A percentile compares a stretch with the other conserved stretches of the same genome.
Evolutionary conservation across 1,140 invertebrate genomes (phyloP).

Genomic region (Bactericera cockerelli): DNA sequence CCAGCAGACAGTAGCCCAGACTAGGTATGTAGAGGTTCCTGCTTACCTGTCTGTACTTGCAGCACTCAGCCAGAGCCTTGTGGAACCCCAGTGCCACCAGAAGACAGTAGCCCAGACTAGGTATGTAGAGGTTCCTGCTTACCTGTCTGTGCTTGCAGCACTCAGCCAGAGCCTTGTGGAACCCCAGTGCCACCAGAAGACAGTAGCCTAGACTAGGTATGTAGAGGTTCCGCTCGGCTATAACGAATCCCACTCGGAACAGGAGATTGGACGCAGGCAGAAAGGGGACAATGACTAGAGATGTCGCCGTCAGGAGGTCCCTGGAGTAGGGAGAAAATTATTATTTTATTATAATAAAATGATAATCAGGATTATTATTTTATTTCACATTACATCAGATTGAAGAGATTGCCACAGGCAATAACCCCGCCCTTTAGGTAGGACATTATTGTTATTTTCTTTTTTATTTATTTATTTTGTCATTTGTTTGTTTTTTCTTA

Average conservation of each 20-base stretch:
- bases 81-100: slow-evolving; percentile 49
- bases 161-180: slow-evolving; percentile 29
- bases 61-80: slow-evolving; percentile 24
- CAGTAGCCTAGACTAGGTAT: slow-evolving; percentile 76
- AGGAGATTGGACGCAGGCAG: slow-evolving; percentile 81
- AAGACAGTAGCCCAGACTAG: slow-evolving; percentile 72
- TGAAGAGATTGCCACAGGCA: too few relatives aligned
- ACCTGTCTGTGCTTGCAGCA: slow-evolving; percentile 24
- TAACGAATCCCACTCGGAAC: slow-evolving; percentile 81
- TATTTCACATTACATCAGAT: not conserved
- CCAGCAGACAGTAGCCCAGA: slow-evolving; percentile 62
- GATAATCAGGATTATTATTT: not conserved
- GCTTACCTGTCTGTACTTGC: slow-evolving; percentile 24
- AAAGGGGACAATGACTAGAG: slow-evolving; percentile 68
- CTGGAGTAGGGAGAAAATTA: slow-evolving; percentile 36
- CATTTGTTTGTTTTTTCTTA: too few relatives aligned
- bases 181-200: slow-evolving; percentile 50
- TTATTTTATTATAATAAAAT: slow-evolving; percentile 15
- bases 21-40: slow-evolving; percentile 75
- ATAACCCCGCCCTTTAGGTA: too few relatives aligned
- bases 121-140: slow-evolving; percentile 59
- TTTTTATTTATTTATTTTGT: too few relatives aligned
- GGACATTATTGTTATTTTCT: too few relatives aligned
- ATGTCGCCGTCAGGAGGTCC: slow-evolving; percentile 41
- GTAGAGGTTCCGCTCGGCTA: slow-evolving; percentile 75